Evolutionary conservation across 2,888 invertebrate species (phyloP), one percentile per base, ranked within the genome.

Genomic region (Cephus pulcher): DNA sequence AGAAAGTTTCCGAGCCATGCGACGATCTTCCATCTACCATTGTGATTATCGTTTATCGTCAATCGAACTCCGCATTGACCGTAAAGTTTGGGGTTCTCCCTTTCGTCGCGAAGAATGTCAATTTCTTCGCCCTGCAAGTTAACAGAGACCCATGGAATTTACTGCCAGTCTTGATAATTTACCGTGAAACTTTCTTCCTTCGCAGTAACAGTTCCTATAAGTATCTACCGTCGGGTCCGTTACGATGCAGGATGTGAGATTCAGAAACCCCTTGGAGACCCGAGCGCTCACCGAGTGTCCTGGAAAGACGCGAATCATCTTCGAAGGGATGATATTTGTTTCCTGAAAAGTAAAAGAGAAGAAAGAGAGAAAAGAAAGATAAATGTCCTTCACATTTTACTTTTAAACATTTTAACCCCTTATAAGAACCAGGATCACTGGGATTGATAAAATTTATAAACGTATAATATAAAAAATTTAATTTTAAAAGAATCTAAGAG

Each of bases 11-110:
- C 74, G 34, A 34, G 6, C 12, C 12, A 12, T 11, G 81, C 83
- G 12, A 68, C 73, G 12, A 86, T 75, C 23, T 30, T 71, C 86
- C 84, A 87, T 33, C 34, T 33, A 33, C 82, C 82, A 11, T 32
- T 12, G 30, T 77, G 74, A 35, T 40, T 76, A 4, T 30, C 9
- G 34, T 81, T 80, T 4, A 79, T 75, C n/a, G 76, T 76, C 40
- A 86, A 80, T 76, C 83, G 80, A 4, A 84, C 82, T 11, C 87
- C 87, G 35, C 88, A 88, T 71, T 78, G 71, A 15, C 79, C 80
- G 34, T 81, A 82, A 69, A 78, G 80, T 69, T 79, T 75, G 30
- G 84, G 34, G 69, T 80, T 68, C 4, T 76, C 69, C 4, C 32
- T 70, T 3, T 75, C 34, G 34, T 74, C 34, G 74, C 12, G 30